Base-by-base conservation (phyloP, 2,113 vertebrate genomes). In the Shinisaurus crocodilurus region DNA sequence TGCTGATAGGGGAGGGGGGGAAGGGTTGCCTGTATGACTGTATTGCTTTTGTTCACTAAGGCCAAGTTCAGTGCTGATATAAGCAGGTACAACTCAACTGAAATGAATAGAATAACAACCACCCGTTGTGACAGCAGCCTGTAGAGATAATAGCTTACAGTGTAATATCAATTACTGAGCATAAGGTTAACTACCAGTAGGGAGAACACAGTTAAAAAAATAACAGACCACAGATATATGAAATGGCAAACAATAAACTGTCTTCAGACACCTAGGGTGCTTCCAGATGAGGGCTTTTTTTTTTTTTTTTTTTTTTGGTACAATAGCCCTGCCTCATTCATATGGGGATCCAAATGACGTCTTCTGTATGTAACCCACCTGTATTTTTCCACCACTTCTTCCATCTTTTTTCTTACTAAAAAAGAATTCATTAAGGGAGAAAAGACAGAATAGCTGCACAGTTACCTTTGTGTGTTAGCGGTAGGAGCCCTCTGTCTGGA, bases 141-240 rank as follows among this genome's bases (percentile, higher is more conserved):
- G 76, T 89, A 63, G 75, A 93, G 85, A 93, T 86, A 94, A 92
- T 32, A 27, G 5, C 94, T 93, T 29, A 93, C 93, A 94, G 89
- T 94, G 94, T 95, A 45, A 86, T 45, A 91, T 67, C 88, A 94
- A 90, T 94, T 96, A 93, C 93, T 96, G 93, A 95, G 90, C 89
- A 83, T 43, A 86, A 93, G 69, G 90, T 95, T 91, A 93, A 88
- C 89, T 94, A 94, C 90, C 93, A 93, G 87, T 91, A 45, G 72
- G 40, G 43, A 74, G 69, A 25, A 72, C 85, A 77, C 0, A 0
- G 34, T 92, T 82, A 45, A 45, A 81, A 92, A 92, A 65, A 85
- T 8, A 25, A 82, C 10, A 63, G 40, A 50, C 91, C 20, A 48
- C 29, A 34, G 6, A 72, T 20, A 75, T 43, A 76, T 94, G 94